Evolutionary conservation across 2,113 vertebrate genomes (phyloP), one percentile per base, ranked within the genome.

Genomic region (Nycticebus coucang): DNA sequence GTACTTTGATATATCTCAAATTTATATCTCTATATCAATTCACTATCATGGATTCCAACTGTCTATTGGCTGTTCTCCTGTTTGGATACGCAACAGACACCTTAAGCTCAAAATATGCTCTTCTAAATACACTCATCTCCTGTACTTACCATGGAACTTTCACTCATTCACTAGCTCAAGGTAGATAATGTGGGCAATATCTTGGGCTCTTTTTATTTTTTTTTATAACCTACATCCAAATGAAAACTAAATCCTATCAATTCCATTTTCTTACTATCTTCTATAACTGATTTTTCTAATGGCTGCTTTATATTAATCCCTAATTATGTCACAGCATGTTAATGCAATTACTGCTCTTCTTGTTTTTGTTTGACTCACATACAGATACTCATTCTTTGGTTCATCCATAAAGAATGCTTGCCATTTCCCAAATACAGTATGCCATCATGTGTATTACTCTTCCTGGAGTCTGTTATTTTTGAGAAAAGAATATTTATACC

Each of bases 381-480:
- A 57, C 24, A 64, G 60, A 64, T 57, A 94, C 6, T 79, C 75
- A 69, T 5, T 79, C 26, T 85, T 89, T 93, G 60, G 68, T 90
- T 91, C 64, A 69, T 50, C 15, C 5, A 50, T 21, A 66, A 87
- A 60, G 62, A 72, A 37, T 68, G 84, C 7, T 84, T 91, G 59
- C 71, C 37, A 84, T 79, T 77, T 11, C 57, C 79, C 41, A 91
- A 59, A 78, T 13, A 71, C 4, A n/a, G 9, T 62, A 91, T 60
- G 28, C n/a, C 71, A 72, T 41, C 57, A 95, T 30, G 30, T 45
- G 33, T n/a, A 92, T 60, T 45, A 33, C 14, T 93, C 24, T 86
- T 41, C 17, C 55, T 64, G n/a, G n/a, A 81, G 24, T 90, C 37
- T 93, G 50, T 81, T 79, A 85, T 21, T 87, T 93, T 88, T 81